Percentiles rank a stretch among this genome's conserved stretches.
Evolutionary conservation across 2,888 invertebrate genomes (phyloP).

Genomic region (Limenitis camilla): DNA sequence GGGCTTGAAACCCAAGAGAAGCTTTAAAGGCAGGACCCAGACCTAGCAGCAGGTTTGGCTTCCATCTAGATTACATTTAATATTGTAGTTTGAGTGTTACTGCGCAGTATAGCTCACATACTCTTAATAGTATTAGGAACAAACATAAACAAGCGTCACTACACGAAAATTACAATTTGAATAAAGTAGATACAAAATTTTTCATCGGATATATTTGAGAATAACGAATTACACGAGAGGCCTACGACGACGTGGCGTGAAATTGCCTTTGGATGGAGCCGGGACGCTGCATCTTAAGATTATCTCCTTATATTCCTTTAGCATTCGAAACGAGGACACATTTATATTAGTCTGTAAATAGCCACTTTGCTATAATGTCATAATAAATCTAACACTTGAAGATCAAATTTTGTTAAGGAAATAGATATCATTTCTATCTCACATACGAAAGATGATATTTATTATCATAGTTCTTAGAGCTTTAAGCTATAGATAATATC

Average conservation of each 20-base stretch:
- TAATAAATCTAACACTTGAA: slow-evolving; percentile 1
- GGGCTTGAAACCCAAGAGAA: no score
- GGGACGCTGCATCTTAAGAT: slow-evolving; percentile 26
- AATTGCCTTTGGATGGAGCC: slow-evolving; percentile 49
- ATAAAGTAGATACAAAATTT: slow-evolving; percentile 46
- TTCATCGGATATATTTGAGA: slow-evolving; percentile 42
- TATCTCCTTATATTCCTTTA: slow-evolving; percentile 26
- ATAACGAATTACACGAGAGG: slow-evolving; percentile 47
- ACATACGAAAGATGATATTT: no score
- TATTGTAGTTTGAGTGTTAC: no score
- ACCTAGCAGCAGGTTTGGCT: no score
- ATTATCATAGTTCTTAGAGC: no score
- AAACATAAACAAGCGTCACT: slow-evolving; percentile 14
- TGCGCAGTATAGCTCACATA: no score
- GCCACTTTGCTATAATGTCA: slow-evolving; percentile 15
- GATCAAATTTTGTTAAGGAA: not conserved
- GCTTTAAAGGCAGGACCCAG: no score
- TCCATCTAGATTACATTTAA: no score
- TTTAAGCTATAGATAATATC: no score
- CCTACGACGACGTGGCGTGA: slow-evolving; percentile 60
- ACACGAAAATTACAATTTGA: slow-evolving; percentile 35
- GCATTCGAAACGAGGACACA: slow-evolving; percentile 24
- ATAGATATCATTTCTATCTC: no score
- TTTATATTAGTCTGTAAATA: slow-evolving; percentile 21
- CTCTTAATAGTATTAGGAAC: not conserved